phyloP scores from a whole-genome alignment of 2,888 invertebrate species.

The Helobdella robusta region DNA sequence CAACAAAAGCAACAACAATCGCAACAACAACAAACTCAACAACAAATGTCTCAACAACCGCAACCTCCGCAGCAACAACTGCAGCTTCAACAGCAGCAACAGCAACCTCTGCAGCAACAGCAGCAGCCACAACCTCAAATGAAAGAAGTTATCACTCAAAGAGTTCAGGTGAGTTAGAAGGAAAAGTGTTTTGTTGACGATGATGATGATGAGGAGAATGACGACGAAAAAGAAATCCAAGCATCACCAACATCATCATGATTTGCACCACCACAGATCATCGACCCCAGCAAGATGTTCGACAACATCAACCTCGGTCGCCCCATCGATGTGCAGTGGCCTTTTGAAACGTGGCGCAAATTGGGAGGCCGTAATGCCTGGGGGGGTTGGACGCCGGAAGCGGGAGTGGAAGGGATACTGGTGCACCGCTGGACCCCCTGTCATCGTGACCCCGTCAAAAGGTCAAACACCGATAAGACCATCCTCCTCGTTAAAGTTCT shows the following conservation, averaged over 20 bases:
- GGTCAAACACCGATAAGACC: constrained; percentile 83
- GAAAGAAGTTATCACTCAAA: constrained; percentile 47
- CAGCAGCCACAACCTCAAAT: constrained; percentile 40
- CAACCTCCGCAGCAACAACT: constrained; percentile 10
- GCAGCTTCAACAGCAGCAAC: constrained; percentile 28
- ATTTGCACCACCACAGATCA: constrained; percentile 39
- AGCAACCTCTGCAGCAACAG: constrained; percentile 37
- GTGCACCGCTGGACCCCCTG: constrained; percentile 90
- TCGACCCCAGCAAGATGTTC: constrained; percentile 52
- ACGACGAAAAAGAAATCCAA: not conserved
- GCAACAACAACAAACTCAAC: constrained; percentile 11
- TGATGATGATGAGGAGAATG: no score
- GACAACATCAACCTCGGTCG: constrained; percentile 82
- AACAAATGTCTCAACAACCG: not conserved
- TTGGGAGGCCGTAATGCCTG: constrained; percentile 78
- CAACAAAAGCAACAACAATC: constrained; percentile 19
- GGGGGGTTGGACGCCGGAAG: constrained; percentile 78
- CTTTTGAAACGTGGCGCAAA: constrained; percentile 74
- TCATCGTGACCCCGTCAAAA: constrained; percentile 73
- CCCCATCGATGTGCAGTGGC: constrained; percentile 89
- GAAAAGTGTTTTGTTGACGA: no score
- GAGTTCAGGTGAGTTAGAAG: constrained; percentile 56
- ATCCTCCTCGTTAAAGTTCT: constrained; percentile 84
- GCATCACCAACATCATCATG: not conserved
- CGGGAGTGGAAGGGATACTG: constrained; percentile 79